phyloP scores from a whole-genome alignment of 2,888 invertebrate species.

The Drosophila gaucha region DNA sequence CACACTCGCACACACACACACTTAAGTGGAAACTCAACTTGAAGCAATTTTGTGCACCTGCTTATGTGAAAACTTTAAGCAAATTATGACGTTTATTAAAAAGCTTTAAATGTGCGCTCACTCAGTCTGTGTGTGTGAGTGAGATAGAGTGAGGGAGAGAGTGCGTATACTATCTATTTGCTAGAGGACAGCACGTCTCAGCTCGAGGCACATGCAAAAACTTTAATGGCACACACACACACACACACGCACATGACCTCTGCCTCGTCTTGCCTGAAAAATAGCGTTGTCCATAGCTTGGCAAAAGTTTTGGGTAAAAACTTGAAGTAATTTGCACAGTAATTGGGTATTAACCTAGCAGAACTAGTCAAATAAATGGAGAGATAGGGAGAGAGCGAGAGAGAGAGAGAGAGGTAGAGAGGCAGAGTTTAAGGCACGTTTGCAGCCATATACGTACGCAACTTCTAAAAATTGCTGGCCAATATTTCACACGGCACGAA shows the following conservation, averaged over 20 bases:
- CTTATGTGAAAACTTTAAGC: conserved; percentile 72
- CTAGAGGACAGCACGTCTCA: conserved; percentile 49
- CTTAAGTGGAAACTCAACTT: conserved; percentile 28
- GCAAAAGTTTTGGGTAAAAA: conserved; percentile 53
- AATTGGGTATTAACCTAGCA: conserved; percentile 84
- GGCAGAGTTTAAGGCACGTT: conserved; percentile 66
- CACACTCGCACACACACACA: conserved; percentile 1
- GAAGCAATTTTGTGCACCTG: conserved; percentile 53
- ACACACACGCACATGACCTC: conserved; percentile 9
- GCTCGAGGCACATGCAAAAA: conserved; percentile 58
- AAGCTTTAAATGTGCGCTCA: conserved; percentile 64
- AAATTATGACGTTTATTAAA: conserved; percentile 78
- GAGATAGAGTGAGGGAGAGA: not conserved
- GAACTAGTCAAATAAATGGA: conserved; percentile 75
- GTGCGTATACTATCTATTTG: conserved; percentile 7
- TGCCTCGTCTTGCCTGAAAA: not conserved
- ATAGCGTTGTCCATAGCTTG: conserved; percentile 41
- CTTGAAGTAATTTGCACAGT: conserved; percentile 84
- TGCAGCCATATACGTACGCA: conserved; percentile 29
- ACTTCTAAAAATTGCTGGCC: conserved; percentile 23
- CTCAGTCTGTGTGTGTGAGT: not conserved
- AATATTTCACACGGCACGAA: conserved; percentile 59
- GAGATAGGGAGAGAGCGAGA: too few relatives aligned
- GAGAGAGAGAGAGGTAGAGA: too few relatives aligned
- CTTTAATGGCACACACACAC: conserved; percentile 56